These are phyloP conservation scores for Corbicula japonica DNA, from an alignment of 2,888 invertebrate species.

Conservation along the genomic window DNA sequence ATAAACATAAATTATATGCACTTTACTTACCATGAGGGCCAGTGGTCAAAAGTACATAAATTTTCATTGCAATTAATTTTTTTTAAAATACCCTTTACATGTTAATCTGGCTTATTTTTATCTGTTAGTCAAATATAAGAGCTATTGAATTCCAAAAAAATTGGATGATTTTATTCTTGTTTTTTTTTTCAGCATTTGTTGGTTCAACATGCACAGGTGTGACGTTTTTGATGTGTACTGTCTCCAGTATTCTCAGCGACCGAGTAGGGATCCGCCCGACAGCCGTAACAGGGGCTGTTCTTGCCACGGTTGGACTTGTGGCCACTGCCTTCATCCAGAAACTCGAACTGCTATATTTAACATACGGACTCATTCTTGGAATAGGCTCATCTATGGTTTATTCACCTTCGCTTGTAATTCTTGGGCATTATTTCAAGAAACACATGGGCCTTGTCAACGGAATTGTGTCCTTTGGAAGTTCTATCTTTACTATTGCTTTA, in stretches of 20 bases:
- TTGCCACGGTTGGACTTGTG: slow-evolving; percentile 93
- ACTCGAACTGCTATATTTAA: slow-evolving; percentile 93
- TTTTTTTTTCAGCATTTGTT: slow-evolving; percentile 92
- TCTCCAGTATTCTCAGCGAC: slow-evolving; percentile 95
- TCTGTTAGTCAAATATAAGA: background rate
- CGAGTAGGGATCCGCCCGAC: slow-evolving; percentile 94
- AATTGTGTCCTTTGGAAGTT: slow-evolving; percentile 95
- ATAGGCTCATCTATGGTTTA: slow-evolving; percentile 95
- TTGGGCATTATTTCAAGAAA: slow-evolving; percentile 95
- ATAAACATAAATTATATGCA: no score
- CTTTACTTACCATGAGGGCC: no score
- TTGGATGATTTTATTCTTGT: background rate
- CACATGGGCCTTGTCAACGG: slow-evolving; percentile 96
- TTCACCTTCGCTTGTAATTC: slow-evolving; percentile 95
- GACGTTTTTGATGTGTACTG: slow-evolving; percentile 95
- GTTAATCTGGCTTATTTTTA: background rate
- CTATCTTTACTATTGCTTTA: slow-evolving; percentile 92
- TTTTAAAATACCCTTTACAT: background rate
- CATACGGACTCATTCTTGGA: slow-evolving; percentile 96
- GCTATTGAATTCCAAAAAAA: background rate
- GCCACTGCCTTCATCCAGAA: slow-evolving; percentile 92
- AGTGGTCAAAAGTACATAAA: no score
- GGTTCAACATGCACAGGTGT: slow-evolving; percentile 95
- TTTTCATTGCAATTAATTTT: no score
- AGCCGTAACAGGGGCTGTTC: slow-evolving; percentile 93